Evolutionary conservation across 2,797 vertebrate species (phyloP).

Genomic region (Sebastes itinus): DNA sequence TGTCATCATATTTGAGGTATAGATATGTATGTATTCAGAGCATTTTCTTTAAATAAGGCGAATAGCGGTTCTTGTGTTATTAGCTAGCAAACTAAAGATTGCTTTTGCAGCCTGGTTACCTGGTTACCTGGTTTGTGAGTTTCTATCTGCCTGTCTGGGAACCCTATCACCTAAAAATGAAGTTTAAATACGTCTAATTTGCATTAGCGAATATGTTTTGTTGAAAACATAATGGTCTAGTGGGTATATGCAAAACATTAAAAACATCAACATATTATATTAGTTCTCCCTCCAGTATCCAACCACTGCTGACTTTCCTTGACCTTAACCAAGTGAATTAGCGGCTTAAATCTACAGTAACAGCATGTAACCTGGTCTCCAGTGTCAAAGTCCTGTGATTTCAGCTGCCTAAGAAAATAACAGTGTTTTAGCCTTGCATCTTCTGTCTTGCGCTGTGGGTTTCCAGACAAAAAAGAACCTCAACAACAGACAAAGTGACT

Average conservation of each 20-base stretch:
- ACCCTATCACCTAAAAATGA: neutral
- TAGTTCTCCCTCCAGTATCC: neutral
- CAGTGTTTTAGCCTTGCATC: neutral
- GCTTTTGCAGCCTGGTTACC: neutral
- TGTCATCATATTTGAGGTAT: too few species aligned
- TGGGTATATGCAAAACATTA: neutral
- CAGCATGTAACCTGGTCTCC: neutral
- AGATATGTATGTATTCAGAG: too few species aligned
- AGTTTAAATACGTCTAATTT: neutral
- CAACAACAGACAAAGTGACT: neutral
- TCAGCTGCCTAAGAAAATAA: neutral
- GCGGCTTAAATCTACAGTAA: neutral
- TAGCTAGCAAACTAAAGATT: neutral
- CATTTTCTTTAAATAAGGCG: too few species aligned
- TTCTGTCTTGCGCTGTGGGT: neutral
- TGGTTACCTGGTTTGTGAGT: neutral
- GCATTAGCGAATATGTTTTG: neutral
- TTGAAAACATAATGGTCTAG: neutral
- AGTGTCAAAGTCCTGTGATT: neutral
- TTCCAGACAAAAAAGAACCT: neutral
- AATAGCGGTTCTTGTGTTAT: too few species aligned
- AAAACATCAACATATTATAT: neutral
- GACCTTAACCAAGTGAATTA: neutral
- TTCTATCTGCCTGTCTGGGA: neutral
- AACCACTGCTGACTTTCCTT: neutral